phyloP scores from a whole-genome alignment of 2,888 invertebrate genomes.

The Pollenia angustigena region DNA sequence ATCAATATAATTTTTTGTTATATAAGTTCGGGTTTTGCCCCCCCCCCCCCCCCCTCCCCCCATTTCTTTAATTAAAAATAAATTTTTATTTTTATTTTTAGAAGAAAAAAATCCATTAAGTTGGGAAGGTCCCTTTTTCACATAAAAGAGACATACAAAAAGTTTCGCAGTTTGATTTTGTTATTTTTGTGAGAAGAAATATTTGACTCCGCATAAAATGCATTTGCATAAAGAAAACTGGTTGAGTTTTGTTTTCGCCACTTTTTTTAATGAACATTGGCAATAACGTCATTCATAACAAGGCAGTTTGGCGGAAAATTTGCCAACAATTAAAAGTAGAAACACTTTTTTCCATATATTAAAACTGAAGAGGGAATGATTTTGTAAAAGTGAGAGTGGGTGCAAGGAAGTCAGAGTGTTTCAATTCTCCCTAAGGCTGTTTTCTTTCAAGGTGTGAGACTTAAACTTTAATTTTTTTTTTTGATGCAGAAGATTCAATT shows the following conservation, averaged over 20 bases:
- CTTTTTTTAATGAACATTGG: slow-evolving; percentile 16
- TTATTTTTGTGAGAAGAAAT: slow-evolving; percentile 36
- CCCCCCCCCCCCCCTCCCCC: no score
- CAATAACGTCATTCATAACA: slow-evolving; percentile 29
- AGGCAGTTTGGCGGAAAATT: slow-evolving; percentile 47
- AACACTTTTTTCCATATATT: background rate
- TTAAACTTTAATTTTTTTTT: background rate
- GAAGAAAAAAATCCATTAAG: background rate
- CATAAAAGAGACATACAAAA: slow-evolving; percentile 9
- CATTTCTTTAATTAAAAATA: background rate
- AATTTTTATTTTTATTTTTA: slow-evolving; percentile 26
- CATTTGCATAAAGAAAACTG: slow-evolving; percentile 56
- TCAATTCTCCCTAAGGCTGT: background rate
- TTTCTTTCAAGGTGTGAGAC: background rate
- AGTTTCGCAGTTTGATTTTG: slow-evolving; percentile 26
- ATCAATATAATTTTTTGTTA: slow-evolving; percentile 16
- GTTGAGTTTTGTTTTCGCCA: background rate
- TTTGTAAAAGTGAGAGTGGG: background rate
- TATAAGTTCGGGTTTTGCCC: slow-evolving; percentile 15
- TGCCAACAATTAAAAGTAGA: slow-evolving; percentile 46
- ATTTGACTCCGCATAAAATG: slow-evolving; percentile 56
- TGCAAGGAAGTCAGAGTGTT: background rate
- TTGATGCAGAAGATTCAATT: background rate
- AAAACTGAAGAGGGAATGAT: background rate
- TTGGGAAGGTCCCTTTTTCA: background rate